phyloP scores from a whole-genome alignment of 92 coral and sea anemone genomes.

The Porites cylindrica region DNA sequence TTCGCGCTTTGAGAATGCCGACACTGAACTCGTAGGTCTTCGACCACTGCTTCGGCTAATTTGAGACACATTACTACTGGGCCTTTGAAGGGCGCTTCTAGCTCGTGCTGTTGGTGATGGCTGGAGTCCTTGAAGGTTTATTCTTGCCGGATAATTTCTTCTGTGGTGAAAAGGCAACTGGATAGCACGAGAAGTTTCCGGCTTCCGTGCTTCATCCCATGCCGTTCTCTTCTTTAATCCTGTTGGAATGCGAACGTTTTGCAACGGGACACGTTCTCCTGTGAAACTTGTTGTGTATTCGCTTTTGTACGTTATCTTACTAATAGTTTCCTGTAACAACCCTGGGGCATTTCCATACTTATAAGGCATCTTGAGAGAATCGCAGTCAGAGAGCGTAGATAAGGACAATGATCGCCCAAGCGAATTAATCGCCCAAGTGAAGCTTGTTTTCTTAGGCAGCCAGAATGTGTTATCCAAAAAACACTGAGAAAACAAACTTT shows the following conservation, averaged over 20 bases:
- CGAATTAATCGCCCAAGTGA: no score
- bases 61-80: slow-evolving; percentile 13
- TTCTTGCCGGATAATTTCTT: slow-evolving; percentile 22
- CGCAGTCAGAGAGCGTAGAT: no score
- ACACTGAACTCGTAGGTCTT: slow-evolving; percentile 42
- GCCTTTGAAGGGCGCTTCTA: slow-evolving; percentile 54
- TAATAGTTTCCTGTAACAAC: slow-evolving; percentile 74
- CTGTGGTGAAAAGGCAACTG: slow-evolving; percentile 61
- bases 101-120: slow-evolving; percentile 57
- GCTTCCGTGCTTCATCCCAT: slow-evolving; percentile 72
- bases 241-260: slow-evolving; percentile 65
- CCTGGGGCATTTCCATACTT: slow-evolving; percentile 56
- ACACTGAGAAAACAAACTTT: no score
- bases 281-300: slow-evolving; percentile 78
- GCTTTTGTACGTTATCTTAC: slow-evolving; percentile 72
- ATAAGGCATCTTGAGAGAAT: slow-evolving; percentile 4
- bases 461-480: no score
- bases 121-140: slow-evolving; percentile 83
- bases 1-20: slow-evolving; percentile 44
- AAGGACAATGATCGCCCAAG: no score
- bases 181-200: slow-evolving; percentile 69
- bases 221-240: slow-evolving; percentile 63
- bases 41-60: slow-evolving; percentile 37
- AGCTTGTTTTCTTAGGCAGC: no score
- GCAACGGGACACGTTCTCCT: slow-evolving; percentile 73